These are phyloP conservation scores for Rhinopithecus roxellana DNA, from an alignment of 2,113 vertebrate species.

Conservation along the genomic window DNA sequence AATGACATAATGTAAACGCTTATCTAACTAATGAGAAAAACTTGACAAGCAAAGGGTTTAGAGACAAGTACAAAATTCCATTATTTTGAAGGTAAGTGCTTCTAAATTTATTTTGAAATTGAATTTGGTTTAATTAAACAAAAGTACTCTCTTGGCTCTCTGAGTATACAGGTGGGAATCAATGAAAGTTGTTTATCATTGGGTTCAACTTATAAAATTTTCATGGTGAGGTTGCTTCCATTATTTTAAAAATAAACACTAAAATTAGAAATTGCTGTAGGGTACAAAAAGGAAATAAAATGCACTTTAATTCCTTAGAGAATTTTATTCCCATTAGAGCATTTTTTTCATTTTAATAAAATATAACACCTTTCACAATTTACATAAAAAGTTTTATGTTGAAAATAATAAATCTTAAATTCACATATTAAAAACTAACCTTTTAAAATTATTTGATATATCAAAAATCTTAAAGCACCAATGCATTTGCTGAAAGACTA, in stretches of 20 bases:
- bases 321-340: neutral
- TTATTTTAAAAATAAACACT: slow-evolving; percentile 2
- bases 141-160: neutral
- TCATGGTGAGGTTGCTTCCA: neutral
- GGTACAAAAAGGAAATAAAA: neutral
- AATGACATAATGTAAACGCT: neutral
- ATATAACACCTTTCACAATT: neutral
- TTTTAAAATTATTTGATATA: neutral
- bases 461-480: neutral
- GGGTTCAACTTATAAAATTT: slow-evolving; percentile 11
- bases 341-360: neutral
- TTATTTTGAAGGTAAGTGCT: slow-evolving; percentile 21
- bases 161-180: neutral
- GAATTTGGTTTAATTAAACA: slow-evolving; percentile 26
- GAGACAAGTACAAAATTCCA: neutral
- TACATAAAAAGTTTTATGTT: neutral
- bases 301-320: neutral
- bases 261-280: neutral
- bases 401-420: neutral
- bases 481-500: neutral
- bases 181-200: neutral
- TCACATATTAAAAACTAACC: neutral
- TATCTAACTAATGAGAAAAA: neutral
- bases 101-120: slow-evolving; percentile 34
- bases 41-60: neutral